Conservation (phyloP, 2,797 vertebrate species). For the Urophycis tenuis region DNA sequence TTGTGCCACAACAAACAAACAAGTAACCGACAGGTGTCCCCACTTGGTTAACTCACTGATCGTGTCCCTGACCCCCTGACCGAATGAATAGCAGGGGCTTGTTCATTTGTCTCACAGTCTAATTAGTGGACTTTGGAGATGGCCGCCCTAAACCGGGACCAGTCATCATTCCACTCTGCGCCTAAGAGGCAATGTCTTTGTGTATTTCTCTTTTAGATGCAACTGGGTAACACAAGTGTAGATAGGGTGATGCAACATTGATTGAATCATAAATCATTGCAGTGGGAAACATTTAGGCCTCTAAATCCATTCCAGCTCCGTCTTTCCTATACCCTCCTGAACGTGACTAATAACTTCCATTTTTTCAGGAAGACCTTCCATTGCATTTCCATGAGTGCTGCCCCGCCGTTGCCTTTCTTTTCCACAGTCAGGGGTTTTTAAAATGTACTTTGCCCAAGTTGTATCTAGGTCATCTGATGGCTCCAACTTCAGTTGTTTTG, state of each 20-base stretch:
- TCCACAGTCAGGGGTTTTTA: slow-evolving; percentile 9
- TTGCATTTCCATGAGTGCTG: slow-evolving; percentile 37
- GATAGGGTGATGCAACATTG: background rate
- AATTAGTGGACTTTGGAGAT: background rate
- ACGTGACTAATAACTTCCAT: slow-evolving; percentile 34
- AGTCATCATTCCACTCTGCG: background rate
- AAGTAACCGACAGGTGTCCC: slow-evolving; percentile 9
- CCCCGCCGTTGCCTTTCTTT: slow-evolving; percentile 15
- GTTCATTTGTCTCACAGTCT: background rate
- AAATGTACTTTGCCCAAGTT: background rate
- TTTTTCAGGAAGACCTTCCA: slow-evolving; percentile 36
- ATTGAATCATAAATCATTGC: background rate
- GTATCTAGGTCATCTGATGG: background rate
- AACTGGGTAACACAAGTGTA: background rate
- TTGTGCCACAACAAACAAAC: slow-evolving; percentile 29
- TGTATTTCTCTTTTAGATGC: background rate
- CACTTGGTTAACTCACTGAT: background rate
- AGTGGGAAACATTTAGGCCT: background rate
- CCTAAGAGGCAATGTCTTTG: background rate
- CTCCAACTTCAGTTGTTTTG: background rate
- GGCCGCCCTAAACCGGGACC: background rate
- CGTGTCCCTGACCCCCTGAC: background rate
- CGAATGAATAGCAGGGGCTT: slow-evolving; percentile 1
- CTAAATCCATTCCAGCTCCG: background rate
- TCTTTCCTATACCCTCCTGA: slow-evolving; percentile 9